Evolutionary conservation across 2,797 vertebrate species (phyloP).

Genomic region (Arctocebus calabarensis): DNA sequence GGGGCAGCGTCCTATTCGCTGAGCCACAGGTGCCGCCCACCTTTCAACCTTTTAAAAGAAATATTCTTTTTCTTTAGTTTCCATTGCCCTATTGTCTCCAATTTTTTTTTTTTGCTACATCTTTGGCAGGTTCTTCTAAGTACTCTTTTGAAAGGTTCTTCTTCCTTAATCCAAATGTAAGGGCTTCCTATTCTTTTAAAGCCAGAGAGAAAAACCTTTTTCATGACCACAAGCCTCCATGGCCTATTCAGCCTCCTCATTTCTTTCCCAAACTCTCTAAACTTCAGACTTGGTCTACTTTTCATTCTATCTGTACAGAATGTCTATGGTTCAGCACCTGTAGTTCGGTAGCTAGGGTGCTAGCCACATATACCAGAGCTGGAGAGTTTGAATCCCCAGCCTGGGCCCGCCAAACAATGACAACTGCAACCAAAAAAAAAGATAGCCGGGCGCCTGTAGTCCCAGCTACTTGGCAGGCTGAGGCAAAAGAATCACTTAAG

Average conservation of each 20-base stretch:
- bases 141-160: background rate
- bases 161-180: constrained; percentile 37
- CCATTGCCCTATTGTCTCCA: background rate
- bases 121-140: constrained; percentile 10
- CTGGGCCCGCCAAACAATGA: too few relatives aligned
- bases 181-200: background rate
- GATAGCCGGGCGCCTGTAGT: too few relatives aligned
- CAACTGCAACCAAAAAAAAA: too few relatives aligned
- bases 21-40: background rate
- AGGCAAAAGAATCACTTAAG: too few relatives aligned
- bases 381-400: too few relatives aligned
- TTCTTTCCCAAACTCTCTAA: background rate
- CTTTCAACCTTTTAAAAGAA: constrained; percentile 48
- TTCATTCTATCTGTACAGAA: background rate
- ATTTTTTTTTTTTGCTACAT: background rate
- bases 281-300: background rate
- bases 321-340: too few relatives aligned
- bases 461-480: too few relatives aligned
- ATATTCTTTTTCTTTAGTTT: background rate
- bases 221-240: background rate
- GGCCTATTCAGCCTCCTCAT: background rate
- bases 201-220: background rate
- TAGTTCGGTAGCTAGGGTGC: too few relatives aligned
- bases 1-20: too few relatives aligned
- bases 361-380: too few relatives aligned